Evolutionary conservation across 1,140 invertebrate genomes (phyloP).

Genomic region (Temnothorax nylanderi): DNA sequence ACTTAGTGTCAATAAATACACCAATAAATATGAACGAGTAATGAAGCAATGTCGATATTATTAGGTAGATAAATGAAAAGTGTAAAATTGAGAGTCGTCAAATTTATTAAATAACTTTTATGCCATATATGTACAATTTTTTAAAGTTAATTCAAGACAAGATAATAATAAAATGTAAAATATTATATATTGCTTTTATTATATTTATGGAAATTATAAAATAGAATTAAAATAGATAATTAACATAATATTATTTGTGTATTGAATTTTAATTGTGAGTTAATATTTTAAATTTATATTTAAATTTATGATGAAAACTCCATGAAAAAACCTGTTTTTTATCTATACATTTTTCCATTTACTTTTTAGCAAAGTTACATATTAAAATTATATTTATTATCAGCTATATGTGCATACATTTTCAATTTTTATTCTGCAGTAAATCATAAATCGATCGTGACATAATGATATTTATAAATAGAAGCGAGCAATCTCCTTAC

Average conservation of each 20-base stretch:
- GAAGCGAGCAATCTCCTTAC: constrained; percentile 45
- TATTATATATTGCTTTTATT: not conserved
- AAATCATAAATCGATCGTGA: constrained; percentile 44
- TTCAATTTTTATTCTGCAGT: constrained; percentile 77
- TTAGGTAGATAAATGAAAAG: not conserved
- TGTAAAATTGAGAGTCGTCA: not conserved
- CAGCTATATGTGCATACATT: constrained; percentile 68
- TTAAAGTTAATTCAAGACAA: not conserved
- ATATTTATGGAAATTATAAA: constrained; percentile 11
- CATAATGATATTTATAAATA: constrained; percentile 5
- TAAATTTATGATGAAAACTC: not conserved
- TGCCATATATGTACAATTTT: not conserved
- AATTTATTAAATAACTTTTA: constrained; percentile 1
- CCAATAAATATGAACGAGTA: not conserved
- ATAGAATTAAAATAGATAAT: not conserved
- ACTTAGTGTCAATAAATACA: not conserved
- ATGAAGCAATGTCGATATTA: not conserved
- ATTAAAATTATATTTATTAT: constrained; percentile 32
- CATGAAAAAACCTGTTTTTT: not conserved
- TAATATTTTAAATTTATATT: constrained; percentile 16
- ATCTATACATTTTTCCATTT: not conserved
- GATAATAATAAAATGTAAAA: constrained; percentile 6
- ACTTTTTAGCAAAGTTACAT: not conserved
- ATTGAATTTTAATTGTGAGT: not conserved
- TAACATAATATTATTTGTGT: not conserved